These are phyloP conservation scores for Anguilla anguilla DNA, from an alignment of 2,797 vertebrate species.

Conservation along the genomic window DNA sequence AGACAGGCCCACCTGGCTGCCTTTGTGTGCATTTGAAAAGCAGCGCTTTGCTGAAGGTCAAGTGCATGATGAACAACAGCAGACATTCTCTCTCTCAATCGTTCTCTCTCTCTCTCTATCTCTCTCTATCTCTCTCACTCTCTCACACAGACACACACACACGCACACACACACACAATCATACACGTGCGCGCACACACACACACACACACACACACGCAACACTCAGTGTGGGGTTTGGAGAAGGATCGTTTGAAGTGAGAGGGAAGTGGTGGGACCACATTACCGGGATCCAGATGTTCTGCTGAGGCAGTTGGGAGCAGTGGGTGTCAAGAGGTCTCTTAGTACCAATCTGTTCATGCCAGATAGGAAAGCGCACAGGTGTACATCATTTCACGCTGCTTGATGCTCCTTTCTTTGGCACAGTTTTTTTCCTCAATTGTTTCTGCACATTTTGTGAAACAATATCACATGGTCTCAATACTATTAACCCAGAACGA, in stretches of 20 bases:
- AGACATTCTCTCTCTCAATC: neutral
- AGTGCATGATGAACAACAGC: neutral
- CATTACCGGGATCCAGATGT: slow-evolving; percentile 6
- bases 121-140: neutral
- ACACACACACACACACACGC: slow-evolving; percentile 19
- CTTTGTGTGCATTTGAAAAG: slow-evolving; percentile 17
- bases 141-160: slow-evolving; percentile 42
- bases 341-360: neutral
- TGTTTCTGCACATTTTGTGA: neutral
- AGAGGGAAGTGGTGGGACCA: slow-evolving; percentile 54
- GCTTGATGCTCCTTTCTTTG: neutral
- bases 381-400: neutral
- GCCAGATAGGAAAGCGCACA: neutral
- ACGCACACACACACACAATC: neutral
- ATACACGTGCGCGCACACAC: slow-evolving; percentile 2
- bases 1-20: slow-evolving; percentile 24
- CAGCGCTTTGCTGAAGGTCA: slow-evolving; percentile 11
- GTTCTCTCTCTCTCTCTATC: neutral
- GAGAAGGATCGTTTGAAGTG: neutral
- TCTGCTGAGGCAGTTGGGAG: neutral
- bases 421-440: neutral
- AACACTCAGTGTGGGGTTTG: slow-evolving; percentile 54
- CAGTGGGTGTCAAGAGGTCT: neutral
- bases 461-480: neutral
- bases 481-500: neutral